phyloP scores from a whole-genome alignment of 2,113 vertebrate genomes.

The Perca schrenkii region DNA sequence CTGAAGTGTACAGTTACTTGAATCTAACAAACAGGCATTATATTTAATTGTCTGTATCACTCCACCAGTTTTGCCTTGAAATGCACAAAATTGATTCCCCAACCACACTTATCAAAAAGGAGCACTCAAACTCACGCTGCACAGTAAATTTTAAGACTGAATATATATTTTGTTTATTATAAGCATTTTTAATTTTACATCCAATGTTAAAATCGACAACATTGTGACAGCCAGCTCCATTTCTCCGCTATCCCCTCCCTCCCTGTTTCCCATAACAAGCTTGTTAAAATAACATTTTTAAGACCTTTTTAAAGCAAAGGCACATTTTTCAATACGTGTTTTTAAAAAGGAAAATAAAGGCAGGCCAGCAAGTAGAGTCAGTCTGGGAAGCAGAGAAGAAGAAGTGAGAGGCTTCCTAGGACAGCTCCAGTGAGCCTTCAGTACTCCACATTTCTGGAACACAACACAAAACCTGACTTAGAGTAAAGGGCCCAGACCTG shows the following conservation, averaged over 20 bases:
- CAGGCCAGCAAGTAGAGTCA: constrained; percentile 76
- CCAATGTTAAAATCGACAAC: constrained; percentile 83
- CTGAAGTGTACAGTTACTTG: constrained; percentile 76
- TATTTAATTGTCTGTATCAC: constrained; percentile 70
- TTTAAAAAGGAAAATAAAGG: constrained; percentile 81
- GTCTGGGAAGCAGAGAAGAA: constrained; percentile 64
- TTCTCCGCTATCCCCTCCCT: constrained; percentile 38
- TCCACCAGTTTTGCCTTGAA: constrained; percentile 73
- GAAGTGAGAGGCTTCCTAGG: constrained; percentile 58
- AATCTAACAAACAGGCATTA: constrained; percentile 79
- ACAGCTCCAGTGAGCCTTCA: constrained; percentile 47
- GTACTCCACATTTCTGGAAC: constrained; percentile 57
- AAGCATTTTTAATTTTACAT: constrained; percentile 86
- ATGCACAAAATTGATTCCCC: constrained; percentile 76
- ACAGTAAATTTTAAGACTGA: constrained; percentile 85
- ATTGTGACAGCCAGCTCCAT: constrained; percentile 73
- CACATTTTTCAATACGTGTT: constrained; percentile 83
- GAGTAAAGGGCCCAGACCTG: constrained; percentile 48
- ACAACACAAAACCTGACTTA: constrained; percentile 69
- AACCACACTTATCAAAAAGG: constrained; percentile 81
- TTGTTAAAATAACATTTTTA: constrained; percentile 80
- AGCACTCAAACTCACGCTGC: constrained; percentile 83
- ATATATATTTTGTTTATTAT: constrained; percentile 87
- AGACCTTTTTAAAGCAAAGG: constrained; percentile 86
- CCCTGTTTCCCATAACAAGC: constrained; percentile 66